Conservation (phyloP, 1,140 invertebrate genomes). For the Asbolus verrucosus region DNA sequence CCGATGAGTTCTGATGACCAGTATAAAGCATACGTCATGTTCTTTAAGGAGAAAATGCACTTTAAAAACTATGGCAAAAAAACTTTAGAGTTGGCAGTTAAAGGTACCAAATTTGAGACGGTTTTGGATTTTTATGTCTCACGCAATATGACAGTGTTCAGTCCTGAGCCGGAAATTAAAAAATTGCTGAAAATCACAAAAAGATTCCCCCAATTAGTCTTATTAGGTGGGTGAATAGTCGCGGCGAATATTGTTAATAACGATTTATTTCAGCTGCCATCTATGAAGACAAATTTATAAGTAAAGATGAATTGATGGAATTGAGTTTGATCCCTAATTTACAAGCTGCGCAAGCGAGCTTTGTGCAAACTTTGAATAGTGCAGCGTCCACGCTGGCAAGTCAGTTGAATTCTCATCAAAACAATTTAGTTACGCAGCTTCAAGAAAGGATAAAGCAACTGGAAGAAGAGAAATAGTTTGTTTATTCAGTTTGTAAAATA, state of each 20-base stretch:
- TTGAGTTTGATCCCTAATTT: conserved; percentile 74
- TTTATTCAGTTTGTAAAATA: not conserved
- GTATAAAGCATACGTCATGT: conserved; percentile 71
- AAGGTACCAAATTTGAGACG: conserved; percentile 72
- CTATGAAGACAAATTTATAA: conserved; percentile 74
- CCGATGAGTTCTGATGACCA: conserved; percentile 72
- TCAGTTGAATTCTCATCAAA: conserved; percentile 77
- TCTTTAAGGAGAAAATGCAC: conserved; percentile 75
- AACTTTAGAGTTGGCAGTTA: conserved; percentile 72
- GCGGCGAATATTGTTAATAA: too few species aligned
- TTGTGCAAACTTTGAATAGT: conserved; percentile 75
- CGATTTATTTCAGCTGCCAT: conserved; percentile 74
- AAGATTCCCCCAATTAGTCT: conserved; percentile 72
- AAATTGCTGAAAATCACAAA: conserved; percentile 72
- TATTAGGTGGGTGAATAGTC: conserved; percentile 73
- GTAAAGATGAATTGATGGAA: conserved; percentile 73
- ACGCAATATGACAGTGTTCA: conserved; percentile 73
- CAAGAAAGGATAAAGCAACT: conserved; percentile 59
- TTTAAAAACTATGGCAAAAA: conserved; percentile 72
- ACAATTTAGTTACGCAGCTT: conserved; percentile 71
- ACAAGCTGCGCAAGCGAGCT: conserved; percentile 69
- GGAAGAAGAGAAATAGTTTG: conserved; percentile 50
- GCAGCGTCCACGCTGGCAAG: conserved; percentile 72
- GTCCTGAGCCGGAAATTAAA: conserved; percentile 69
- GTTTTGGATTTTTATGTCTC: conserved; percentile 70